A percentile compares a stretch with the other conserved stretches of the same genome.
These are phyloP conservation scores for Ryuthela nishihirai DNA, from an alignment of 2,888 invertebrate species.

Conservation along the genomic window DNA sequence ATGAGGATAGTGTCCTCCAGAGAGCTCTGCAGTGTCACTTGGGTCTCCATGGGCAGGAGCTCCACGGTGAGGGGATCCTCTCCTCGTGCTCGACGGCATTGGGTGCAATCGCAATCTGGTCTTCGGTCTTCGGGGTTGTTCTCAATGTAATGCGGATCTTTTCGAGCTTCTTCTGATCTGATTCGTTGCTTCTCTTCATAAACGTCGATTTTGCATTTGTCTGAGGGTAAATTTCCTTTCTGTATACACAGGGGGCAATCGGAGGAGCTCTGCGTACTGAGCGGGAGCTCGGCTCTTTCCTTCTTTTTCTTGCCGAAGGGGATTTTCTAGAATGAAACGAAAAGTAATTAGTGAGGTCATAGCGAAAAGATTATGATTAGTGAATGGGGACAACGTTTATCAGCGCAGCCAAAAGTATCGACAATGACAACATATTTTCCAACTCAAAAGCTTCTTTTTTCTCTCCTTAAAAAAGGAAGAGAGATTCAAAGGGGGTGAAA, in stretches of 20 bases:
- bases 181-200: constrained; percentile 8
- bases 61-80: constrained; percentile 20
- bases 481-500: no score
- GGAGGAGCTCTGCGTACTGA: no score
- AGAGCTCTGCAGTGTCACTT: constrained; percentile 26
- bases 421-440: no score
- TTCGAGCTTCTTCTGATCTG: constrained; percentile 3
- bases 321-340: no score
- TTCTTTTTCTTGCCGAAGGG: no score
- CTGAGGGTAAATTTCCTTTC: constrained; percentile 2
- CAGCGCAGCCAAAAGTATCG: no score
- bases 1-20: constrained; percentile 21
- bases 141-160: constrained; percentile 2
- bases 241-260: constrained; percentile 13
- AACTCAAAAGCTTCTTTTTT: no score
- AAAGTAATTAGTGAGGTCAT: no score
- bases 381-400: no score
- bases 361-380: no score
- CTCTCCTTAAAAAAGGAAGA: no score
- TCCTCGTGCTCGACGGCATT: constrained; percentile 11
- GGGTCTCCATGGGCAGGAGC: constrained; percentile 32
- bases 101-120: constrained; percentile 9
- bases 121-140: neutral
- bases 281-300: no score
- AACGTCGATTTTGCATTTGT: neutral